phyloP scores from a whole-genome alignment of 2,113 vertebrate genomes.

The Poicephalus meyeri region DNA sequence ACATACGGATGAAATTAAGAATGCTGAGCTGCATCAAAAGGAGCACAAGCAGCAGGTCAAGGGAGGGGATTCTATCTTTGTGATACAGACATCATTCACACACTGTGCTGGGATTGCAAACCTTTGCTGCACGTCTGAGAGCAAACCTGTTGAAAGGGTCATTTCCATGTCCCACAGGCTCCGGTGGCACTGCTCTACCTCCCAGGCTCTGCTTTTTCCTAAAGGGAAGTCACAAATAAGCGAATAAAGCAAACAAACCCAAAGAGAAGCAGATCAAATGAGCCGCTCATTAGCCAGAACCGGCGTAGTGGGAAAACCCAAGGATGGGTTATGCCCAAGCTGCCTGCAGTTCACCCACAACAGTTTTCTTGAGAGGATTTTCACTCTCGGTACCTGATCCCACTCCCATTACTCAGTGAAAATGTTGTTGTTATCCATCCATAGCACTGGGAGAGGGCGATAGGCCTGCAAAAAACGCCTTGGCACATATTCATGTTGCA shows the following conservation, averaged over 20 bases:
- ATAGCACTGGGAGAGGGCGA: background rate
- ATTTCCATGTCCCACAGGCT: background rate
- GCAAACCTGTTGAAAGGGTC: conserved; percentile 1
- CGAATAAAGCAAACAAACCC: background rate
- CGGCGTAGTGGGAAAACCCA: background rate
- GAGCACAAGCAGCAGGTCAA: background rate
- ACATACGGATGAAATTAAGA: background rate
- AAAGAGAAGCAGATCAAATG: background rate
- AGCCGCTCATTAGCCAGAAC: conserved; percentile 16
- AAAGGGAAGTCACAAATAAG: conserved; percentile 54
- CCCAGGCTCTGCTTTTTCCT: background rate
- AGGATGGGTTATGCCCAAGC: background rate
- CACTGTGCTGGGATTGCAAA: too few species aligned
- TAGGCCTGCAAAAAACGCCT: background rate
- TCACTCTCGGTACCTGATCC: background rate
- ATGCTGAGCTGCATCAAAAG: background rate
- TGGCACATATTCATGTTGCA: background rate
- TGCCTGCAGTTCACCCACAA: conserved; percentile 6
- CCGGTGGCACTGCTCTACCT: background rate
- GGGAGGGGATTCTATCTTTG: background rate
- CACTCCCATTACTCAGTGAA: background rate
- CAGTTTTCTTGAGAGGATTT: conserved; percentile 2
- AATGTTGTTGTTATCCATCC: background rate
- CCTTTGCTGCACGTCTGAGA: background rate
- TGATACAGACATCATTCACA: too few species aligned